These are phyloP conservation scores for Phrynocephalus versicolor DNA, from an alignment of 2,113 vertebrate species.

Conservation along the genomic window DNA sequence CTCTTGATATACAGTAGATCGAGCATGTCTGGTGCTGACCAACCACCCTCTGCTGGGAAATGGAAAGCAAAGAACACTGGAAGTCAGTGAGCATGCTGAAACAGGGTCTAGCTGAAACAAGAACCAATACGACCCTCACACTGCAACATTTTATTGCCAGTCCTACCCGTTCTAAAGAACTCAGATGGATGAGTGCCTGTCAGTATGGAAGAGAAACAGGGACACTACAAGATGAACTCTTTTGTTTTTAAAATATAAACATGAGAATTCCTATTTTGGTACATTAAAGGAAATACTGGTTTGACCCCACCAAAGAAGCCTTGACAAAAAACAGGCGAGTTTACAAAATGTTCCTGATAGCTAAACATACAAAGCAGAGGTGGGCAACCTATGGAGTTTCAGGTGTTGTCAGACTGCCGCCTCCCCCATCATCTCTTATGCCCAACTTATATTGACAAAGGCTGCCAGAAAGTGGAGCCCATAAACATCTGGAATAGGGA, in stretches of 20 bases:
- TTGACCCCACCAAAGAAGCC: neutral
- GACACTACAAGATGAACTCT: neutral
- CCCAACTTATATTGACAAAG: neutral
- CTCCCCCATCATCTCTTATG: too few relatives aligned
- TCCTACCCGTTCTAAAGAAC: neutral
- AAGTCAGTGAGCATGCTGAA: too few relatives aligned
- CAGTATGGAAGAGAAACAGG: neutral
- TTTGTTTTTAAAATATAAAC: neutral
- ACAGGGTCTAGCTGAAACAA: neutral
- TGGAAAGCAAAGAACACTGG: too few relatives aligned
- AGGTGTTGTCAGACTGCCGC: neutral
- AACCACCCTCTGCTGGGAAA: too few relatives aligned
- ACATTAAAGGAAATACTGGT: neutral
- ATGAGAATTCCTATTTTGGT: neutral
- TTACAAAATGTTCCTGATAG: neutral
- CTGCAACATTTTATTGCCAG: neutral
- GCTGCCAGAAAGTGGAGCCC: neutral
- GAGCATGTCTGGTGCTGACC: too few relatives aligned
- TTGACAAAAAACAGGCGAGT: neutral
- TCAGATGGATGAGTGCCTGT: neutral
- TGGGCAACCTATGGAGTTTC: neutral
- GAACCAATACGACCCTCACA: too few relatives aligned
- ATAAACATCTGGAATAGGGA: neutral
- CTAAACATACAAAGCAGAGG: too few relatives aligned
- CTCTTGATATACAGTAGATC: too few relatives aligned